A percentile compares a stretch with the other conserved stretches of the same genome.
These are phyloP conservation scores for Amazonetta brasiliensis DNA, from an alignment of 2,797 vertebrate species.

Conservation along the genomic window DNA sequence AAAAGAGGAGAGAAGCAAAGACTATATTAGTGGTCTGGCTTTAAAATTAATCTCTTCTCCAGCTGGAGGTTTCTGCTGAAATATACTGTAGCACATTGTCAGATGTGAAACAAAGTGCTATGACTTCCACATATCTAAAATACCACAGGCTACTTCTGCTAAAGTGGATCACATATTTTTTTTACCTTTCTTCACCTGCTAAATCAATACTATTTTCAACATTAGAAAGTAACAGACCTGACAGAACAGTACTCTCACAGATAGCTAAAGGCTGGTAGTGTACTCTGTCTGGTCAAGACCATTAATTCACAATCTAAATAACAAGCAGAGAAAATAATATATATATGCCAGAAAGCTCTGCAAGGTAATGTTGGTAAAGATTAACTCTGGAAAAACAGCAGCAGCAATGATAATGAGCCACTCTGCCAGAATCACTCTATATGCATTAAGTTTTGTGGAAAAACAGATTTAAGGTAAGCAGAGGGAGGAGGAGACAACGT, in stretches of 20 bases:
- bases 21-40: background rate
- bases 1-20: background rate
- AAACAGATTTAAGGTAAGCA: background rate
- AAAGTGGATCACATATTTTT: background rate
- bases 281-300: background rate
- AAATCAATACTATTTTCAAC: background rate
- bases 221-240: background rate
- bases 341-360: background rate
- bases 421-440: background rate
- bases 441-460: background rate
- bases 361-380: background rate
- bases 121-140: background rate
- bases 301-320: background rate
- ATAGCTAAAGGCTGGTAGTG: background rate
- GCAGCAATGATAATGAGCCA: fast-evolving
- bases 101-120: background rate
- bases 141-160: background rate
- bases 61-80: background rate
- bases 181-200: background rate
- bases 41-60: background rate
- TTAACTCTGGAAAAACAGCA: background rate
- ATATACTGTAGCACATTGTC: background rate
- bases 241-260: background rate
- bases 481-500: background rate
- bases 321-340: background rate